phyloP scores from a whole-genome alignment of 1,140 invertebrate genomes.

The Drosophila mojavensis region DNA sequence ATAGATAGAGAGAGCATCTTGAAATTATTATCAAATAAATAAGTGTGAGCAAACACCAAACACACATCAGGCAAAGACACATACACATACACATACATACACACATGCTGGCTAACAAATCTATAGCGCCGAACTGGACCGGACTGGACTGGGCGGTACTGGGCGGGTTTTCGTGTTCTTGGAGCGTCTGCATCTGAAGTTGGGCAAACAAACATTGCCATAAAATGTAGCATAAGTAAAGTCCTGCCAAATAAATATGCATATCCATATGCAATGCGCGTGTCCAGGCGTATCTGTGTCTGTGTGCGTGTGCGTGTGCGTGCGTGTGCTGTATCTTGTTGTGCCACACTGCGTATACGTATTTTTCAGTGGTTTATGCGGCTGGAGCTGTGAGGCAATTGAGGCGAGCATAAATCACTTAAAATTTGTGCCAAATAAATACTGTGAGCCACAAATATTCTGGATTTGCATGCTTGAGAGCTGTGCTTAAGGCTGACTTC shows the following conservation, averaged over 20 bases:
- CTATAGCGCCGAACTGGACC: not conserved
- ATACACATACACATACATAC: not conserved
- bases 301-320: not conserved
- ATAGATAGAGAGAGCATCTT: conserved; percentile 8
- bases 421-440: conserved; percentile 82
- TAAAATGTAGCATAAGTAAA: conserved; percentile 78
- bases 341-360: conserved; percentile 27
- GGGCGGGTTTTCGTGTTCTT: conserved; percentile 21
- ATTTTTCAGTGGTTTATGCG: conserved; percentile 64
- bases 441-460: conserved; percentile 64
- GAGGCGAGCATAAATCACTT: conserved; percentile 79
- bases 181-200: conserved; percentile 57
- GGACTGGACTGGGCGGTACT: too few species aligned
- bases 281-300: conserved; percentile 17
- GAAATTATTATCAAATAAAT: conserved; percentile 78
- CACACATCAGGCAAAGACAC: not conserved
- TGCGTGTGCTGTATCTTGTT: conserved; percentile 6
- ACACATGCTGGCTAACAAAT: not conserved
- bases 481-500: conserved; percentile 61
- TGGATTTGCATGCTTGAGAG: conserved; percentile 52
- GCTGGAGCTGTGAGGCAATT: conserved; percentile 55
- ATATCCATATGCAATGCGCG: conserved; percentile 34
- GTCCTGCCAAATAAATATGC: conserved; percentile 74
- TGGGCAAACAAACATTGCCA: conserved; percentile 61
- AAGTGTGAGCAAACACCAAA: conserved; percentile 36